phyloP scores from a whole-genome alignment of 2,797 vertebrate genomes.

The Rhabdophis nuchalis region DNA sequence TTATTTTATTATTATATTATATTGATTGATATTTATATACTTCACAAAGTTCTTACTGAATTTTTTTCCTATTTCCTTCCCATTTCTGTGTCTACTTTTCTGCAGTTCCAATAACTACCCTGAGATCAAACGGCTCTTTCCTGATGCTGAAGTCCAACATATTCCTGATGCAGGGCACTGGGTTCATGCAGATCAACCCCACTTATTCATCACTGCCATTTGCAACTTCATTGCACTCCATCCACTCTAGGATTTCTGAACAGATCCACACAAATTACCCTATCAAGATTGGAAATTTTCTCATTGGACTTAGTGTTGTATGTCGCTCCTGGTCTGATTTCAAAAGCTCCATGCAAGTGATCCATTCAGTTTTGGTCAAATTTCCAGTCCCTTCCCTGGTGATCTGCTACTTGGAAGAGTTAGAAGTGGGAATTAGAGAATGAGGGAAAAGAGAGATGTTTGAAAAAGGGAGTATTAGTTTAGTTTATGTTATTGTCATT shows the following conservation, averaged over 20 bases:
- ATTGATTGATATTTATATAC: not conserved
- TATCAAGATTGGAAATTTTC: not conserved
- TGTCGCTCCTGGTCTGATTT: not conserved
- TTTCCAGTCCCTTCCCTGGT: not conserved
- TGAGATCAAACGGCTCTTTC: constrained; percentile 90
- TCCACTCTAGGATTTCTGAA: not conserved
- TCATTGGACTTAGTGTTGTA: not conserved
- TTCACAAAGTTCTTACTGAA: not conserved
- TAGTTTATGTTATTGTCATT: too few relatives aligned
- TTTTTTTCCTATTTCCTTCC: not conserved
- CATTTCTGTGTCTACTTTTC: not conserved
- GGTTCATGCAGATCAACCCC: constrained; percentile 89
- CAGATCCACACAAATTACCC: not conserved
- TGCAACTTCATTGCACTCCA: constrained; percentile 77
- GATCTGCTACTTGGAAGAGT: not conserved
- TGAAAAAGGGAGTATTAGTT: too few relatives aligned
- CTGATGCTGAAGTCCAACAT: constrained; percentile 82
- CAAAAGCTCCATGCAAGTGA: not conserved
- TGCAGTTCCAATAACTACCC: constrained; percentile 85
- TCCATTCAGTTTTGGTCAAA: not conserved
- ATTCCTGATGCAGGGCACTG: constrained; percentile 89
- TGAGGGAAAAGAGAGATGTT: not conserved
- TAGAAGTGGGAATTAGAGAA: not conserved
- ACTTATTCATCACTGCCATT: constrained; percentile 87
- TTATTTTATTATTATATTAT: not conserved